Conservation (phyloP, 1,140 invertebrate genomes). For the Calephelis nemesis region DNA sequence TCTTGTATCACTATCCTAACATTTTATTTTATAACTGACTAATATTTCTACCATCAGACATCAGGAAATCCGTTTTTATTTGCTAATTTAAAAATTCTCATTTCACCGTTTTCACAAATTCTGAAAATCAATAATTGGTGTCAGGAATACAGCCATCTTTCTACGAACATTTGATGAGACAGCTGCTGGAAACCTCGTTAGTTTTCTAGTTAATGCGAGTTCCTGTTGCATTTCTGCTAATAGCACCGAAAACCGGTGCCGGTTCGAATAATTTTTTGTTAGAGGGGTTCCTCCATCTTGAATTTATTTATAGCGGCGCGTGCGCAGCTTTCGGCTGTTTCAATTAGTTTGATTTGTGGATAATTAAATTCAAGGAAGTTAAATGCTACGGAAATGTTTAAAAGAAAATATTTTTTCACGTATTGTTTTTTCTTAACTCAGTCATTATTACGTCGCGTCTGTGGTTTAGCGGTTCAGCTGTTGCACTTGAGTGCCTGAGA, state of each 20-base stretch:
- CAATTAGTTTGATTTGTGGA: conserved; percentile 73
- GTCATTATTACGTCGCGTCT: no score
- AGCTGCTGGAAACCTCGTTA: conserved; percentile 8
- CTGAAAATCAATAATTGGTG: background rate
- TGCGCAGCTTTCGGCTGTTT: conserved; percentile 53
- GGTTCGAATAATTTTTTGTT: conserved; percentile 47
- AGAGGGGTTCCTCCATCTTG: conserved; percentile 55
- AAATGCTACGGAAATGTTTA: conserved; percentile 20
- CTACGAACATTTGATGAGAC: conserved; percentile 5
- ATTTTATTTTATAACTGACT: no score
- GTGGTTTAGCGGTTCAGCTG: no score
- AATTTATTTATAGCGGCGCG: conserved; percentile 58
- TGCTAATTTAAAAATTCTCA: no score
- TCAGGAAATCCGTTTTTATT: no score
- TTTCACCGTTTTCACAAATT: background rate
- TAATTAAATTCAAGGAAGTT: conserved; percentile 65
- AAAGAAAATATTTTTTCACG: no score
- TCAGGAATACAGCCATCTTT: background rate
- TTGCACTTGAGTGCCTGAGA: no score
- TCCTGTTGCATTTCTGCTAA: conserved; percentile 38
- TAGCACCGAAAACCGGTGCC: conserved; percentile 30
- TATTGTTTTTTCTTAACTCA: no score
- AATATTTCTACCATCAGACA: no score
- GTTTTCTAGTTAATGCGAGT: conserved; percentile 11
- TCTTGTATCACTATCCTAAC: no score